Conservation (phyloP, 2,113 vertebrate genomes). For the Choloepus hoffmanni region DNA sequence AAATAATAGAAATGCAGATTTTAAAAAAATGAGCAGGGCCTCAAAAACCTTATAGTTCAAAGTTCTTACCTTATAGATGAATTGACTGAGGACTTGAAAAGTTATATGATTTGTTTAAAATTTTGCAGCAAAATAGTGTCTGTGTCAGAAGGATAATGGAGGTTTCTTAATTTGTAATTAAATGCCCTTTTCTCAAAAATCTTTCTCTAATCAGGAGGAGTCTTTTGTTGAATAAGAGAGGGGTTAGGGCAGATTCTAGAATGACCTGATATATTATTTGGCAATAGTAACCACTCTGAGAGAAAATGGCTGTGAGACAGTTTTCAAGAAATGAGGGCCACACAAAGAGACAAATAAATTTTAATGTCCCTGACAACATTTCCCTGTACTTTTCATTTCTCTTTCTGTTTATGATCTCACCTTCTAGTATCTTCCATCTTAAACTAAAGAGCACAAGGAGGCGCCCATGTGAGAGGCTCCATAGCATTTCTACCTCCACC, state of each 20-base stretch:
- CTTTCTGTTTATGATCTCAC: background rate
- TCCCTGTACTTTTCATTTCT: background rate
- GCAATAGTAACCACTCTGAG: constrained; percentile 15
- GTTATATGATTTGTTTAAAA: background rate
- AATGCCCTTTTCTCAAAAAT: constrained; percentile 7
- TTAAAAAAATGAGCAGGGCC: background rate
- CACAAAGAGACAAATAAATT: constrained; percentile 1
- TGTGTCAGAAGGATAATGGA: background rate
- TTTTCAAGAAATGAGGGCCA: constrained; percentile 33
- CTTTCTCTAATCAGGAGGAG: constrained; percentile 27
- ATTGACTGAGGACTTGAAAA: background rate
- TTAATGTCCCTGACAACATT: background rate
- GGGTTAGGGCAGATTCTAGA: background rate
- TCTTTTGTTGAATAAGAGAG: constrained; percentile 42
- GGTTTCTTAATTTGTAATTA: constrained; percentile 53
- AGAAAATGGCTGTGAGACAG: constrained; percentile 42
- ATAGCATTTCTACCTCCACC: background rate
- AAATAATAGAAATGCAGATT: background rate
- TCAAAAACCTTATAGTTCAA: background rate
- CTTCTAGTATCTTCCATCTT: background rate
- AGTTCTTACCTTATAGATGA: constrained; percentile 6
- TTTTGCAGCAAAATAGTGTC: background rate
- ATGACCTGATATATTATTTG: background rate
- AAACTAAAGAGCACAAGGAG: background rate
- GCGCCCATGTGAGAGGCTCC: background rate